These are phyloP conservation scores for Cryptocheilus praepositus DNA, from an alignment of 2,888 invertebrate genomes.

Conservation along the genomic window DNA sequence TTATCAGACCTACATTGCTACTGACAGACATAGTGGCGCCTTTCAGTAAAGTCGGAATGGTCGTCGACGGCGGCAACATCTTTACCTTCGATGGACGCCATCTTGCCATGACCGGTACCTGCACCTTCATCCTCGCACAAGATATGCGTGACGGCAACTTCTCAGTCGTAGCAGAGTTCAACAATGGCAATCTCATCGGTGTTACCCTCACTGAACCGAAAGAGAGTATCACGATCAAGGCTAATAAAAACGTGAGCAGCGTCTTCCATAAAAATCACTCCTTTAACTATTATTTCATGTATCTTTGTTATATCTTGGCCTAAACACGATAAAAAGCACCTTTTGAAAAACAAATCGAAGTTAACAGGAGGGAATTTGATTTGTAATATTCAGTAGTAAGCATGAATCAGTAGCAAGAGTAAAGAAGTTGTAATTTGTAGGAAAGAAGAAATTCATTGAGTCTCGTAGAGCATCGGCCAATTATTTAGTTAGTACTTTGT, in stretches of 20 bases:
- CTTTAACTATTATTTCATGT: no score
- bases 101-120: slow-evolving; percentile 86
- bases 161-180: slow-evolving; percentile 84
- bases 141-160: slow-evolving; percentile 93
- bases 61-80: slow-evolving; percentile 88
- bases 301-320: no score
- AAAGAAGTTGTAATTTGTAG: no score
- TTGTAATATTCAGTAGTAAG: no score
- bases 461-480: no score
- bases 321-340: no score
- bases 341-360: no score
- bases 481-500: no score
- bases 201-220: slow-evolving; percentile 83
- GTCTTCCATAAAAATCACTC: no score
- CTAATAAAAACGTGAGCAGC: slow-evolving; percentile 80
- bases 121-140: slow-evolving; percentile 89
- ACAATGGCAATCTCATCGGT: slow-evolving; percentile 82
- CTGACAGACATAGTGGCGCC: slow-evolving; percentile 80
- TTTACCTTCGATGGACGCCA: slow-evolving; percentile 93
- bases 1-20: slow-evolving; percentile 72
- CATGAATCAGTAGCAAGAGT: no score
- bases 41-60: slow-evolving; percentile 78
- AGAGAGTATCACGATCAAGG: slow-evolving; percentile 78
- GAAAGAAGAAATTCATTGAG: no score
- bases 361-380: no score